Base-by-base conservation (phyloP, 1,140 invertebrate genomes). In the Lepidotrigona ventralis region DNA sequence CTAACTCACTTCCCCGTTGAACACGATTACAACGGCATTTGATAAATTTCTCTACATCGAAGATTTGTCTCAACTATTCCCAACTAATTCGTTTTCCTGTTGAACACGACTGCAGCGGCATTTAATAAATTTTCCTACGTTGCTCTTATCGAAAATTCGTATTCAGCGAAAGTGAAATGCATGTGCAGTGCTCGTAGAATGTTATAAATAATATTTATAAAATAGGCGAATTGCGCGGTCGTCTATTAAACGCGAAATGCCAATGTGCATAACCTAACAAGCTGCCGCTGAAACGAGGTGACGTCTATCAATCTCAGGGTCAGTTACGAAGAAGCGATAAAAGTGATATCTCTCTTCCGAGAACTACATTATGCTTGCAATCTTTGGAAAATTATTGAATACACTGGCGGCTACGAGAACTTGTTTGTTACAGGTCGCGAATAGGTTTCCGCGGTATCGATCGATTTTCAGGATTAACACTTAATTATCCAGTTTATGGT, bases 321-420 rank as follows among this genome's bases (percentile, higher is more conserved):
- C 63, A 63, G 19, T 86, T 89, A 77, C 79, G 17, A 84, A 71
- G 86, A 88, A 86, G 6, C 15, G 84, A 79, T 88, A 85, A 85
- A 77, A 39, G 12, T 46, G 54, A 81, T 81, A 87, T 73, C 77
- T 60, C 39, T 46, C 14, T 87, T 75, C 86, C 21, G 0, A 60
- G 76, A 76, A 86, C n/a, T 15, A 17, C 23, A 12, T n/a, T 29
- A 0, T 8, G 11, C 11, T 69, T 9, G 23, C 21, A 26, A 15
- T 2, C 21, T 19, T 74, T n/a, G 51, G 21, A 46, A 74, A 81
- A 66, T 33, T 74, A 21, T 75, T 66, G 26, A 66, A 66, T n/a
- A 15, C 4, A 5, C 9, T 19, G 6, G 6, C 1, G 12, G 14
- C 2, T 29, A 68, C 26, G 17, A 46, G 21, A 15, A 80, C 51